Evolutionary conservation across 2,888 invertebrate genomes (phyloP), one percentile per base, ranked within the genome.

Genomic region (Belgica antarctica): DNA sequence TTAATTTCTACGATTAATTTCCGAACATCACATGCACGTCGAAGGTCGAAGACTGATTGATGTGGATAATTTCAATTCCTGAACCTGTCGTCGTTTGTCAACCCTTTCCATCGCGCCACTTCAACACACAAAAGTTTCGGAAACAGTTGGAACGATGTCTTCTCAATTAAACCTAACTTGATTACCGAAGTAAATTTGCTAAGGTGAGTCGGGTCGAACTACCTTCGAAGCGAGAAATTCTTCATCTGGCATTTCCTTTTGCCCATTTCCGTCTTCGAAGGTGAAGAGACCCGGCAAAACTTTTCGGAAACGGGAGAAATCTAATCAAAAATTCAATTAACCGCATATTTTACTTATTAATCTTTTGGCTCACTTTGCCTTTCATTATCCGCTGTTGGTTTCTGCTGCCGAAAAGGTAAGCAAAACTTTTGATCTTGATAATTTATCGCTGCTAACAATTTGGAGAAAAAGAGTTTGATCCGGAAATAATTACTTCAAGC

Each of bases 281-380:
- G n/a, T n/a, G n/a, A n/a, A n/a, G n/a, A n/a, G n/a, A n/a, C n/a
- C n/a, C n/a, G n/a, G n/a, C n/a, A n/a, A 12, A 34, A 34, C 12
- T 34, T 12, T 34, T 34, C 34, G n/a, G n/a, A n/a, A n/a, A 34
- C 34, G 7, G 34, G 12, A 34, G 12, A 12, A 34, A 34, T 15
- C 47, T 47, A 47, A 47, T 47, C 47, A 47, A 15, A 47, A 8
- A 52, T 52, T 17, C 17, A 52, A 52, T 52, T 17, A 52, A 52
- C 52, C 52, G 7, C 12, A 24, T 41, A 41, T 41, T 41, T 41
- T 10, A 41, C 3, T 41, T 41, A 41, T 5, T 41, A 41, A 41
- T 41, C 2, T 41, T 41, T 24, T 5, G n/a, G 47, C 47, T 34
- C 34, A 34, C 7, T 15, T 47, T 47, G 15, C 17, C 15, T 47